Conservation (phyloP, 2,888 invertebrate species). For the Prenolepis imparis region DNA sequence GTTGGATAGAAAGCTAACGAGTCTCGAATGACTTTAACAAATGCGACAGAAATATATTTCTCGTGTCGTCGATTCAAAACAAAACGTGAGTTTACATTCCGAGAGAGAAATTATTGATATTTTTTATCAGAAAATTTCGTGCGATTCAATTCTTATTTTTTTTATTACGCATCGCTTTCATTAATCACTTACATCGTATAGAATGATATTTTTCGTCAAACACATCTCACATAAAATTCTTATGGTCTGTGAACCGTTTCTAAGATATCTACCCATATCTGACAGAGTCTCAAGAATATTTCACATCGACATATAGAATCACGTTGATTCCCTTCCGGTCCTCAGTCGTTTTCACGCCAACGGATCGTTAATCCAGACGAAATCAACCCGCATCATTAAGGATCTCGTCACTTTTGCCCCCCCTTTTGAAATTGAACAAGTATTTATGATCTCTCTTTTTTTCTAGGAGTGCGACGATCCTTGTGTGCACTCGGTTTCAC, state of each 20-base stretch:
- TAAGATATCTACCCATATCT: not conserved
- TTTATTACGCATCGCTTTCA: not conserved
- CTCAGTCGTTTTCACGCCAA: constrained; percentile 13
- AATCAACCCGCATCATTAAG: constrained; percentile 25
- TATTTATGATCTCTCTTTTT: constrained; percentile 33
- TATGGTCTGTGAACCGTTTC: not conserved
- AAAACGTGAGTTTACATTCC: not conserved
- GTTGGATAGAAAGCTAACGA: constrained; percentile 25
- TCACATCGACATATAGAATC: not conserved
- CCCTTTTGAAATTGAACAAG: constrained; percentile 37
- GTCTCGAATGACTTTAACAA: constrained; percentile 19
- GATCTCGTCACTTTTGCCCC: not conserved
- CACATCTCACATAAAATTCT: not conserved
- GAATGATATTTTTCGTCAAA: not conserved
- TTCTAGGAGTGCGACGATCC: not conserved
- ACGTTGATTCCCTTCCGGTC: not conserved
- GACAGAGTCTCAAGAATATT: constrained; percentile 5
- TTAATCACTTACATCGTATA: not conserved
- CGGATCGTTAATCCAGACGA: constrained; percentile 22
- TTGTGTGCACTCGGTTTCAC: constrained; percentile 6
- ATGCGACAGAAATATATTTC: not conserved
- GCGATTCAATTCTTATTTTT: not conserved
- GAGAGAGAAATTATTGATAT: not conserved
- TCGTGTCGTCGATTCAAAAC: not conserved
- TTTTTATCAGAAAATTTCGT: not conserved